These are phyloP conservation scores for Xiphophorus maculatus DNA, from an alignment of 2,113 vertebrate genomes.

Conservation along the genomic window DNA sequence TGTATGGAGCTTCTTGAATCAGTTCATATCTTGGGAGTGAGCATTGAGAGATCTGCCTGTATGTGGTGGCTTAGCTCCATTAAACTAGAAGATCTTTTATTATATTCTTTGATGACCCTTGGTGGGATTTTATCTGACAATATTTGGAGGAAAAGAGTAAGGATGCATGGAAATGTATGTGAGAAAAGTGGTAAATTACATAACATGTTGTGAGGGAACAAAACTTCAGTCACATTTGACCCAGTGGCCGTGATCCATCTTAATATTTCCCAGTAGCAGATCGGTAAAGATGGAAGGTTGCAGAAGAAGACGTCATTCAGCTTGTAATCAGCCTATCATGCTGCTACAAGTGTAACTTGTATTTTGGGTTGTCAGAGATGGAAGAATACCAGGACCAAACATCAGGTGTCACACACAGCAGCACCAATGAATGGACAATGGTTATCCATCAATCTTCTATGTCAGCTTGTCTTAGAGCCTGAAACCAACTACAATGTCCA, in stretches of 20 bases:
- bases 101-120: conserved; percentile 1
- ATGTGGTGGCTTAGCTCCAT: conserved; percentile 32
- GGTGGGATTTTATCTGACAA: conserved; percentile 11
- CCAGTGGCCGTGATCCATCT: conserved; percentile 55
- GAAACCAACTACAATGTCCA: conserved; percentile 77
- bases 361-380: conserved; percentile 58
- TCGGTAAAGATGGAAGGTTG: conserved; percentile 56
- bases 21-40: background rate
- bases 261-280: conserved; percentile 53
- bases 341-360: conserved; percentile 28
- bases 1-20: background rate
- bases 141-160: conserved; percentile 7
- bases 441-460: conserved; percentile 80
- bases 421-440: conserved; percentile 78
- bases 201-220: conserved; percentile 6
- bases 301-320: conserved; percentile 74
- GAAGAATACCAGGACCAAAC: conserved; percentile 66
- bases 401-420: conserved; percentile 69
- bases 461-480: conserved; percentile 67
- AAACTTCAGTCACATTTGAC: conserved; percentile 41
- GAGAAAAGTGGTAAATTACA: conserved; percentile 29
- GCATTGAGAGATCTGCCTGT: background rate
- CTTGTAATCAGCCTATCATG: conserved; percentile 71
- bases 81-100: conserved; percentile 34
- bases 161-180: conserved; percentile 2